Evolutionary conservation across 2,888 invertebrate genomes (phyloP).

Genomic region (Chrysolina americana): DNA sequence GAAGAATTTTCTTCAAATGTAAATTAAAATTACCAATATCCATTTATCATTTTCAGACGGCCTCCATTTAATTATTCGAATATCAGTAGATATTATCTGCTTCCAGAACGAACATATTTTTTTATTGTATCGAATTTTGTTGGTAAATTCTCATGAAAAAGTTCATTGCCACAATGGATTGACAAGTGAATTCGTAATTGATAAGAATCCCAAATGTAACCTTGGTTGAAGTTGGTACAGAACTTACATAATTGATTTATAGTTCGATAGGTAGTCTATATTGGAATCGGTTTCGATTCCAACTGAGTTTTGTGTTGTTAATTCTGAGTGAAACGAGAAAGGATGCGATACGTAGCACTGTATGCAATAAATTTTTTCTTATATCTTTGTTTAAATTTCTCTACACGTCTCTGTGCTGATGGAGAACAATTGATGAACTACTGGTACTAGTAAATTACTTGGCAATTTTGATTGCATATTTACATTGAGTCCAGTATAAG

Average conservation of each 20-base stretch:
- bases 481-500: too few relatives aligned
- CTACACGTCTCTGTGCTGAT: too few relatives aligned
- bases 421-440: too few relatives aligned
- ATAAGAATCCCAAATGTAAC: constrained; percentile 18
- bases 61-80: constrained; percentile 6
- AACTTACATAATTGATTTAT: constrained; percentile 1
- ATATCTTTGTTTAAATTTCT: background rate
- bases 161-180: constrained; percentile 21
- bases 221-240: constrained; percentile 11
- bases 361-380: background rate
- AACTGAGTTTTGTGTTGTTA: background rate
- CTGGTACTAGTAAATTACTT: too few relatives aligned
- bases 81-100: constrained; percentile 21
- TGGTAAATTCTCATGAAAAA: constrained; percentile 7
- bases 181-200: constrained; percentile 15
- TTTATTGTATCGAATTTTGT: constrained; percentile 18
- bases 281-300: background rate
- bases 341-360: constrained; percentile 11
- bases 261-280: background rate
- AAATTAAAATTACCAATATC: constrained; percentile 8
- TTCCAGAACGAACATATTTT: constrained; percentile 7
- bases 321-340: constrained; percentile 33
- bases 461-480: too few relatives aligned
- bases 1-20: constrained; percentile 3
- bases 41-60: constrained; percentile 6